A percentile compares a stretch with the other conserved stretches of the same genome.
phyloP scores from a whole-genome alignment of 2,797 vertebrate genomes.

The Gobio occitaniae region DNA sequence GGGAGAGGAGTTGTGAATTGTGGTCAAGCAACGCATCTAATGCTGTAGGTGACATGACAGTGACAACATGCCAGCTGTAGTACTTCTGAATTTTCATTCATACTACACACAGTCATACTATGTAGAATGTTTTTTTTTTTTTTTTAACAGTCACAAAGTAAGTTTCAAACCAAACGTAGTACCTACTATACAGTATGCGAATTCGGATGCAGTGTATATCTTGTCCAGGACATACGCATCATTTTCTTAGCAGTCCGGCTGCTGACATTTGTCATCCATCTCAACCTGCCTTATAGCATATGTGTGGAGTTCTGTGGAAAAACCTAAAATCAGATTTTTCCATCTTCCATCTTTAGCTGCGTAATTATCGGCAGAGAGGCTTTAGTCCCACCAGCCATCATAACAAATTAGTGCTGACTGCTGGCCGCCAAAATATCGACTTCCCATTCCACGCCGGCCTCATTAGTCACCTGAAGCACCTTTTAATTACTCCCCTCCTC shows the following conservation, averaged over 20 bases:
- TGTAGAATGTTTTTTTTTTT: too few relatives aligned
- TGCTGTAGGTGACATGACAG: background rate
- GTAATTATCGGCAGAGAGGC: slow-evolving; percentile 77
- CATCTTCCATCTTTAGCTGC: slow-evolving; percentile 55
- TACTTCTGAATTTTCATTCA: too few relatives aligned
- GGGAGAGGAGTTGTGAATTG: too few relatives aligned
- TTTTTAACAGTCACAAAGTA: too few relatives aligned
- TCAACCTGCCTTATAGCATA: background rate
- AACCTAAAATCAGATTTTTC: slow-evolving; percentile 11
- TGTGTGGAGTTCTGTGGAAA: background rate
- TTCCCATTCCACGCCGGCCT: slow-evolving; percentile 81
- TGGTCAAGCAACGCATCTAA: background rate
- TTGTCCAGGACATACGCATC: background rate
- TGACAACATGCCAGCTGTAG: background rate
- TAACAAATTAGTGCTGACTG: slow-evolving; percentile 92
- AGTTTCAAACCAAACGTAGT: too few relatives aligned
- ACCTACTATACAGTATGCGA: too few relatives aligned
- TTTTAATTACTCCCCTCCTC: slow-evolving; percentile 89
- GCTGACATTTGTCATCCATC: background rate
- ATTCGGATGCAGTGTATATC: background rate
- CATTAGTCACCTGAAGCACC: slow-evolving; percentile 95
- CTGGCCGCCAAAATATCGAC: slow-evolving; percentile 86
- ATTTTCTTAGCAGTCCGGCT: background rate
- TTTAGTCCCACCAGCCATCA: slow-evolving; percentile 77
- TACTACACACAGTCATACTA: too few relatives aligned